Evolutionary conservation across 2,797 vertebrate species (phyloP), one percentile per base, ranked within the genome.

Genomic region (Rhinichthys osculus): DNA sequence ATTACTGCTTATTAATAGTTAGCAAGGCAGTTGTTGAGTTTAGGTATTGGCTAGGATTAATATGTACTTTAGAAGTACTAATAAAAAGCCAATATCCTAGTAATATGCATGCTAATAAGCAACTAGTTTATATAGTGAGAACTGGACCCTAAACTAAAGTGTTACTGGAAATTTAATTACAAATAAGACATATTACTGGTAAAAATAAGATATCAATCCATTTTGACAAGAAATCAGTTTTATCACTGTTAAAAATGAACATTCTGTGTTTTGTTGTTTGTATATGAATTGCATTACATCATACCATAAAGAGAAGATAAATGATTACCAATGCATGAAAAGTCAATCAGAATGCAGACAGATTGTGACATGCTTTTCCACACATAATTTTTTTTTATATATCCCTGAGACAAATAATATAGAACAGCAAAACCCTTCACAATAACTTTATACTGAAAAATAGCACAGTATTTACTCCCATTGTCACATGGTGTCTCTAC

Each of bases 341-440:
- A 67, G 42, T 80, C 62, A 47, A 67, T 80, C 78, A 67, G 30
- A 80, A 35, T 80, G n/a, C 62, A 66, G n/a, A 79, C n/a, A 17
- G 52, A 10, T 47, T 79, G 64, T 62, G 54, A 59, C 14, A 62
- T 14, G 70, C 16, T 77, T 77, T 74, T 33, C 27, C 62, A 67
- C 76, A 19, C 27, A 23, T 59, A 11, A 13, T 4, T 40, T 59
- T 62, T 42, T 44, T 19, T 10, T 30, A 66, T 64, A 47, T 27
- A n/a, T 79, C n/a, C 23, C 4, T 78, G 14, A 64, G 57, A 7
- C n/a, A 2, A 30, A 79, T 47, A 5, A 13, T 9, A 62, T 30
- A 27, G 16, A 44, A 47, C 40, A 47, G 40, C 3, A 4, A 66
- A 79, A 79, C n/a, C 33, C 35, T 57, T 64, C n/a, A 30, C 23